These are phyloP conservation scores for Drosophila setosimentum DNA, from an alignment of 2,888 invertebrate species.

Conservation along the genomic window DNA sequence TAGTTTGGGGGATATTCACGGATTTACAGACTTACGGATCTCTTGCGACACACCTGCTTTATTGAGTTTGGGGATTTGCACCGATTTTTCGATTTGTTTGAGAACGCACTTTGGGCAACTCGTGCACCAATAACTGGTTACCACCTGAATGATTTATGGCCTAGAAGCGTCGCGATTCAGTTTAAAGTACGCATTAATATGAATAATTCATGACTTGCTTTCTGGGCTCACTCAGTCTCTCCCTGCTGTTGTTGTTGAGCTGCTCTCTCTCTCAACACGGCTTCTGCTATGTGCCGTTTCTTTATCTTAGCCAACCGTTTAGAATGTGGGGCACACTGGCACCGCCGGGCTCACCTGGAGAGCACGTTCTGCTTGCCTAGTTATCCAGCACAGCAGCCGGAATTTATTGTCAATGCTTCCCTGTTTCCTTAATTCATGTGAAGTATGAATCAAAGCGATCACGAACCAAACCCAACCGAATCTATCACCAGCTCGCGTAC, in stretches of 20 bases:
- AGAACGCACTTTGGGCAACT: conserved; percentile 15
- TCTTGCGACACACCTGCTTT: conserved; percentile 12
- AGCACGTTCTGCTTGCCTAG: conserved; percentile 17
- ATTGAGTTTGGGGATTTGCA: conserved; percentile 2
- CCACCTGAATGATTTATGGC: conserved; percentile 41
- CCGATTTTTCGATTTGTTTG: neutral
- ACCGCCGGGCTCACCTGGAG: conserved; percentile 11
- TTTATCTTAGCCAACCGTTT: conserved; percentile 5
- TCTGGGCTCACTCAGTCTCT: conserved; percentile 2
- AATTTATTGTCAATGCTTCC: conserved; percentile 27
- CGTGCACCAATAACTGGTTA: conserved; percentile 24
- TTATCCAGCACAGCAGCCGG: conserved; percentile 13
- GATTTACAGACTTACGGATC: conserved; percentile 20
- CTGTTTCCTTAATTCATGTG: conserved; percentile 33
- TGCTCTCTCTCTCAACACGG: neutral
- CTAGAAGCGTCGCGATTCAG: conserved; percentile 17
- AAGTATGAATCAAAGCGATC: conserved; percentile 53
- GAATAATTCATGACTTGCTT: conserved; percentile 36
- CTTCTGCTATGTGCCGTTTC: conserved; percentile 14
- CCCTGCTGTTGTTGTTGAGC: neutral
- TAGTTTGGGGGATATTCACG: neutral
- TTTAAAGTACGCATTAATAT: conserved; percentile 26
- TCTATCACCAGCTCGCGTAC: conserved; percentile 31
- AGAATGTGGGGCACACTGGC: neutral
- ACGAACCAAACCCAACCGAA: conserved; percentile 3